These are phyloP conservation scores for Danio albolineatus DNA, from an alignment of 2,797 vertebrate species.

Conservation along the genomic window DNA sequence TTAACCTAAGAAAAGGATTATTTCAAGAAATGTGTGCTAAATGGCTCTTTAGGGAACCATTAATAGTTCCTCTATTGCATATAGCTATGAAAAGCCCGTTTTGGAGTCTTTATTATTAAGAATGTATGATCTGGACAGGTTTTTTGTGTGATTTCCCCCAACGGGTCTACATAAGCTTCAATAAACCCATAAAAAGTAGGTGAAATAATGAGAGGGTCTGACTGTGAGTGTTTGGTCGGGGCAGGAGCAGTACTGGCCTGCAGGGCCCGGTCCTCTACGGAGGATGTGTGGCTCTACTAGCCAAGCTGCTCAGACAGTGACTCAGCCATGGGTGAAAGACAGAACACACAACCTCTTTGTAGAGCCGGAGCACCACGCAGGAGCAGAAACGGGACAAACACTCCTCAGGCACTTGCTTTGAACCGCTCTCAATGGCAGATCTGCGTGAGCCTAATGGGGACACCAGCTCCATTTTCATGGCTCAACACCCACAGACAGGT, in stretches of 20 bases:
- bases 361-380: slow-evolving; percentile 62
- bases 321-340: slow-evolving; percentile 77
- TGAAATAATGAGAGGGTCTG: neutral
- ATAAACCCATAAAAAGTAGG: neutral
- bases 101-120: no score
- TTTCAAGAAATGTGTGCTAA: no score
- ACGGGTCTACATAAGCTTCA: neutral
- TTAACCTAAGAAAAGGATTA: no score
- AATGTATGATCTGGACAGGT: neutral
- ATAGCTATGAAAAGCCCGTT: no score
- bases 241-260: slow-evolving; percentile 54
- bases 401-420: slow-evolving; percentile 43
- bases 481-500: slow-evolving; percentile 38
- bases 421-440: slow-evolving; percentile 36
- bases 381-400: slow-evolving; percentile 43
- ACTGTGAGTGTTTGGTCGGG: slow-evolving; percentile 18
- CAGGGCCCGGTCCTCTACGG: slow-evolving; percentile 67
- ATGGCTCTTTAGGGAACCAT: no score
- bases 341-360: slow-evolving; percentile 79
- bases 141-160: neutral
- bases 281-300: slow-evolving; percentile 73
- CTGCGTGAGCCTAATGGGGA: slow-evolving; percentile 43
- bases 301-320: slow-evolving; percentile 81
- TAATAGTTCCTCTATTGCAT: no score
- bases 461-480: slow-evolving; percentile 34